Evolutionary conservation across 2,113 vertebrate species (phyloP).

Genomic region (Petromus typicus): DNA sequence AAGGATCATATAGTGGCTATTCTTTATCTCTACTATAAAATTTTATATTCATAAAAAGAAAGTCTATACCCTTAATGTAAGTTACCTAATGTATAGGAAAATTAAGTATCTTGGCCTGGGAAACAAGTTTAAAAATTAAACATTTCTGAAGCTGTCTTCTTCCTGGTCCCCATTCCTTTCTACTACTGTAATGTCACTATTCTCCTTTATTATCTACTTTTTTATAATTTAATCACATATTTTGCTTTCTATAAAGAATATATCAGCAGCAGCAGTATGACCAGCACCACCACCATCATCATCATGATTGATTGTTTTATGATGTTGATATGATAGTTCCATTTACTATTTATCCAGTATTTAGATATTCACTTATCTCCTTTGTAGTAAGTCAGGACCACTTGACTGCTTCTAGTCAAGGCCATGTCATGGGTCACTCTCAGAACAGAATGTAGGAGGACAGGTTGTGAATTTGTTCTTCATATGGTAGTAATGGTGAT

Average conservation of each 20-base stretch:
- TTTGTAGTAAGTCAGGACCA: background rate
- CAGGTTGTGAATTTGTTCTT: background rate
- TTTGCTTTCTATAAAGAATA: background rate
- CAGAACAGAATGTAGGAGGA: background rate
- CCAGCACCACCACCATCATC: background rate
- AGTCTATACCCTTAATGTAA: slow-evolving; percentile 34
- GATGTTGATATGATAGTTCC: background rate
- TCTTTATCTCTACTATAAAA: slow-evolving; percentile 67
- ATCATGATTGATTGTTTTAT: background rate
- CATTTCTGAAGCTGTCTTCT: background rate
- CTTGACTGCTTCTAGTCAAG: background rate
- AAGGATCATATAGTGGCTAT: slow-evolving; percentile 27
- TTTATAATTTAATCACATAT: background rate
- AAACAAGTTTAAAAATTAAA: slow-evolving; percentile 46
- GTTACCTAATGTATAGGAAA: slow-evolving; percentile 30
- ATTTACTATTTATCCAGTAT: background rate
- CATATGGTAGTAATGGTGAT: background rate
- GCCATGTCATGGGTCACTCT: fast-evolving
- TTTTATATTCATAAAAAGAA: slow-evolving; percentile 41
- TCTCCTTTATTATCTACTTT: background rate
- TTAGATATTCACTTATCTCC: background rate
- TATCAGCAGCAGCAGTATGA: background rate
- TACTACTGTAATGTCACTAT: background rate
- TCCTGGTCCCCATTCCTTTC: background rate
- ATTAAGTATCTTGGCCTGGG: slow-evolving; percentile 38